Percentiles rank a stretch among this genome's conserved stretches.
These are phyloP conservation scores for Polypterus senegalus DNA, from an alignment of 2,113 vertebrate genomes.

Conservation along the genomic window DNA sequence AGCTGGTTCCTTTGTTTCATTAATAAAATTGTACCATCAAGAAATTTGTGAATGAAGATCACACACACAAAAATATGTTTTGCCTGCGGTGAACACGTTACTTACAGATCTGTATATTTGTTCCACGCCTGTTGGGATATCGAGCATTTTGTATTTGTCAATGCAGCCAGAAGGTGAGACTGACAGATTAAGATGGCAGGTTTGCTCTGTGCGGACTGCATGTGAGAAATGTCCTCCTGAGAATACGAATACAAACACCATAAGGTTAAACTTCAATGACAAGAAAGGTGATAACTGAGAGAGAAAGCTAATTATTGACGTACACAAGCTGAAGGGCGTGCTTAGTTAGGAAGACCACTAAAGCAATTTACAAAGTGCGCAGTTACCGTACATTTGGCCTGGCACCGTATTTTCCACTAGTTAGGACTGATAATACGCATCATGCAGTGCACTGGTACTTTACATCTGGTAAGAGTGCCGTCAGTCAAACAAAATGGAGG, in stretches of 20 bases:
- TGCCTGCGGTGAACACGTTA: conserved; percentile 11
- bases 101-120: conserved; percentile 76
- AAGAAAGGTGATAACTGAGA: too few species aligned
- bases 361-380: too few species aligned
- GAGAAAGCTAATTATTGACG: too few species aligned
- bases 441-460: too few species aligned
- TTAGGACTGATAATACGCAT: too few species aligned
- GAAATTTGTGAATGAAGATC: background rate
- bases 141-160: conserved; percentile 64
- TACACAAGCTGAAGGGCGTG: too few species aligned
- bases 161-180: conserved; percentile 60
- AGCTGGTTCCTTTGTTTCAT: background rate
- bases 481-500: too few species aligned
- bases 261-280: too few species aligned
- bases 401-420: too few species aligned
- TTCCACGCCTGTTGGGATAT: conserved; percentile 74
- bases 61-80: background rate
- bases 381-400: too few species aligned
- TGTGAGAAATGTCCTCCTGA: conserved; percentile 49
- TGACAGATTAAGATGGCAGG: conserved; percentile 48
- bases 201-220: conserved; percentile 41
- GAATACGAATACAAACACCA: conserved; percentile 8
- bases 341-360: too few species aligned
- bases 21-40: background rate
- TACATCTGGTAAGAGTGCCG: too few species aligned